phyloP scores from a whole-genome alignment of 1,140 invertebrate genomes.

The Harpegnathos saltator region DNA sequence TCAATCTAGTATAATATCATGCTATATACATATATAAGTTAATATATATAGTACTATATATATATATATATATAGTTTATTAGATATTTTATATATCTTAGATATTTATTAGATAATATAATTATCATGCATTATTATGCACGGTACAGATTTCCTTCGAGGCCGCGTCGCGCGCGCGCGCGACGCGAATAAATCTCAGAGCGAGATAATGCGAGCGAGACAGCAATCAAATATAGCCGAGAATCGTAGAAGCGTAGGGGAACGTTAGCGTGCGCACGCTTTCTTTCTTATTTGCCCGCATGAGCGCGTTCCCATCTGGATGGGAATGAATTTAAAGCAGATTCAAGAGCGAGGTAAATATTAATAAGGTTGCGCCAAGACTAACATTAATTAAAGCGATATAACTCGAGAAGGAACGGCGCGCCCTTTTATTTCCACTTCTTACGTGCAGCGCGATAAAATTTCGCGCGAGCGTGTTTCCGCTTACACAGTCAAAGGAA shows the following conservation, averaged over 20 bases:
- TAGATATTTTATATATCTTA: too few relatives aligned
- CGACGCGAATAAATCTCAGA: slow-evolving; percentile 32
- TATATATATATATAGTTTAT: too few relatives aligned
- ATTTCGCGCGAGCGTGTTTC: slow-evolving; percentile 11
- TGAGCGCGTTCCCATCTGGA: slow-evolving; percentile 42
- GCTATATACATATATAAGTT: too few relatives aligned
- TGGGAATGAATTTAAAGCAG: slow-evolving; percentile 33
- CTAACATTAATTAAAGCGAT: slow-evolving; percentile 59
- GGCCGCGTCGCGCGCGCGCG: background rate
- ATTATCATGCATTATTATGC: slow-evolving; percentile 27
- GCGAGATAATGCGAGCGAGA: slow-evolving; percentile 44
- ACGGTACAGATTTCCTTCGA: slow-evolving; percentile 35
- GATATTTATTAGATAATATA: too few relatives aligned
- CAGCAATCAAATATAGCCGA: slow-evolving; percentile 50
- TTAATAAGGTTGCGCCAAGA: slow-evolving; percentile 50
- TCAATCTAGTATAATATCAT: too few relatives aligned
- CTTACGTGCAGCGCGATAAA: slow-evolving; percentile 30
- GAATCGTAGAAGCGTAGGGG: slow-evolving; percentile 26
- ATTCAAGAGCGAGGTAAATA: slow-evolving; percentile 53
- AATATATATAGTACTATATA: too few relatives aligned
- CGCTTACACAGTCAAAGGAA: slow-evolving; percentile 8
- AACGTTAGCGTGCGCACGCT: background rate
- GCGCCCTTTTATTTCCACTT: slow-evolving; percentile 37
- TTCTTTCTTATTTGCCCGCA: slow-evolving; percentile 28
- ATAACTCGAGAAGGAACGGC: slow-evolving; percentile 20